A percentile compares a stretch with the other conserved stretches of the same genome.
Conservation (phyloP, 2,797 vertebrate genomes). For the Poliocrania exsul region DNA sequence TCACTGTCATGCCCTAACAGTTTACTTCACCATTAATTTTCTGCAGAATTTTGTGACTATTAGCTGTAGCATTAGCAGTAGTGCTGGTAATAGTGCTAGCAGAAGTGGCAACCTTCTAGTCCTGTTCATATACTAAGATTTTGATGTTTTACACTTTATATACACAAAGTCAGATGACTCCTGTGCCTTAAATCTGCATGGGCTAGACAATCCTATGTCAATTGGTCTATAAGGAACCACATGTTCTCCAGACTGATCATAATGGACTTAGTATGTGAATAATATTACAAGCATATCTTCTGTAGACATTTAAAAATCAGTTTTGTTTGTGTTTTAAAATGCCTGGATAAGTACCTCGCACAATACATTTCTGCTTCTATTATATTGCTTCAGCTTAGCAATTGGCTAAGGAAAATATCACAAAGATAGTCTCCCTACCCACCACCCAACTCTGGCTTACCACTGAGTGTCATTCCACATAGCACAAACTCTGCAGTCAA, state of each 20-base stretch:
- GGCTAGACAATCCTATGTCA: neutral
- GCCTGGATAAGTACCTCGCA: neutral
- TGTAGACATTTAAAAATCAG: neutral
- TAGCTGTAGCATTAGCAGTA: neutral
- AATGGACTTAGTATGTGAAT: neutral
- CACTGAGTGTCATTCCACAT: rapidly evolving
- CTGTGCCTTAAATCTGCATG: neutral
- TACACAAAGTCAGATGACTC: neutral
- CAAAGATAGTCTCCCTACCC: neutral
- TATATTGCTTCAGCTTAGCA: neutral
- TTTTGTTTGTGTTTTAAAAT: neutral
- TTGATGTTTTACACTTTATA: neutral
- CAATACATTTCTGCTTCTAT: neutral
- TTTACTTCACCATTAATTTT: neutral
- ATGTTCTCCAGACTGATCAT: neutral
- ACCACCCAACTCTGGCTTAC: neutral
- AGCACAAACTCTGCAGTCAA: neutral
- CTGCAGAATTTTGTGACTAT: neutral
- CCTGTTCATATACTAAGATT: neutral
- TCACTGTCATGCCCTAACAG: neutral
- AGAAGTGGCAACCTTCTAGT: neutral
- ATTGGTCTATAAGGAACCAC: neutral
- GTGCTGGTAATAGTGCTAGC: neutral
- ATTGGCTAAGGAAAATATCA: neutral
- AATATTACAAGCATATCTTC: neutral